Conservation (phyloP, 2,113 vertebrate genomes). For the Aptenodytes forsteri region DNA sequence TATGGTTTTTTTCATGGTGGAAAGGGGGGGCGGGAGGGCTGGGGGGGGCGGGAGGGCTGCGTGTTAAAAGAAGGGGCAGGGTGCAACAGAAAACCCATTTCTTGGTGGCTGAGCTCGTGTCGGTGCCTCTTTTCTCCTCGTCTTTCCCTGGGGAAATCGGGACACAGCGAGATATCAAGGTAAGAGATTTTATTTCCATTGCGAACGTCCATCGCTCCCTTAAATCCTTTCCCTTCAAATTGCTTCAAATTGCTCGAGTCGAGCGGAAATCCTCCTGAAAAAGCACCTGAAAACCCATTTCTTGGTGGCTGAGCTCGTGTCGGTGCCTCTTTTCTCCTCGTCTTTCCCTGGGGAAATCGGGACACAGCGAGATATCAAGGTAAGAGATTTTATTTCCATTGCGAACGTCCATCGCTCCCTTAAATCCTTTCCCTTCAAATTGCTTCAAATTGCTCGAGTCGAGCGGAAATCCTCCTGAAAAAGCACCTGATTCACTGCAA, state of each 20-base stretch:
- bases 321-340: background rate
- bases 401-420: rapidly evolving
- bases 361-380: background rate
- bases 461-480: background rate
- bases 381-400: background rate
- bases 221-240: background rate
- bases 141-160: background rate
- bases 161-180: background rate
- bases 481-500: background rate
- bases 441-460: background rate
- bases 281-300: background rate
- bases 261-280: background rate
- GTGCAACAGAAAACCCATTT: background rate
- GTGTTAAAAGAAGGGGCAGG: background rate
- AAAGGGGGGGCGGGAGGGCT: background rate
- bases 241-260: background rate
- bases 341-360: background rate
- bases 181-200: background rate
- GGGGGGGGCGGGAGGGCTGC: background rate
- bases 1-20: background rate
- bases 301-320: background rate
- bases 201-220: rapidly evolving
- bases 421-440: background rate
- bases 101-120: background rate
- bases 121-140: background rate